Percentiles rank a stretch among this genome's conserved stretches.
Conservation (phyloP, 2,113 vertebrate species). For the Puffinus mauretanicus region DNA sequence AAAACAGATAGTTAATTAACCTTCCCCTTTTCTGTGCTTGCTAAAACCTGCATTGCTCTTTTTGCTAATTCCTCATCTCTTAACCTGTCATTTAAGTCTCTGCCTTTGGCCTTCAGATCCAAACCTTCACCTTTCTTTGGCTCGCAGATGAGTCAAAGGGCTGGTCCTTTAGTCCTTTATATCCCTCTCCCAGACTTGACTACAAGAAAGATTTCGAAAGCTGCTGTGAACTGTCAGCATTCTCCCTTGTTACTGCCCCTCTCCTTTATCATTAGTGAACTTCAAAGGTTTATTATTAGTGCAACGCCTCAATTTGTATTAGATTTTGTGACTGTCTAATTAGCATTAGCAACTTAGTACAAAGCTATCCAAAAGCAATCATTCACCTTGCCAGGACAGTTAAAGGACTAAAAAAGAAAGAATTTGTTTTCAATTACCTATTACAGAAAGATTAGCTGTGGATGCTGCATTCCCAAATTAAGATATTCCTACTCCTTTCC, state of each 20-base stretch:
- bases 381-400: not conserved
- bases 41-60: not conserved
- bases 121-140: not conserved
- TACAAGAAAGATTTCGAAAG: not conserved
- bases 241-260: not conserved
- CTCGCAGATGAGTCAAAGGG: not conserved
- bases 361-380: not conserved
- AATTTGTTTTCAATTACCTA: not conserved
- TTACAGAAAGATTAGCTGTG: not conserved
- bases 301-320: not conserved
- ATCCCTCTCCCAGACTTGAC: not conserved
- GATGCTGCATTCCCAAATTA: not conserved
- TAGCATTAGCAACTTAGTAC: not conserved
- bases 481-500: not conserved
- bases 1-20: constrained; percentile 28
- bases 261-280: not conserved
- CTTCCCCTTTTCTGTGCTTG: not conserved
- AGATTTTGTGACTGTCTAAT: not conserved
- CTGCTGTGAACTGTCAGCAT: not conserved
- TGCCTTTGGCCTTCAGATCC: not conserved
- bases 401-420: not conserved
- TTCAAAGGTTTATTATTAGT: not conserved
- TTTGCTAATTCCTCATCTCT: not conserved
- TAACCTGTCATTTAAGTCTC: not conserved
- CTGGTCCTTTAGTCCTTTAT: not conserved